Evolutionary conservation across 2,888 invertebrate genomes (phyloP), one percentile per base, ranked within the genome.

Genomic region (Eristalis tenax): DNA sequence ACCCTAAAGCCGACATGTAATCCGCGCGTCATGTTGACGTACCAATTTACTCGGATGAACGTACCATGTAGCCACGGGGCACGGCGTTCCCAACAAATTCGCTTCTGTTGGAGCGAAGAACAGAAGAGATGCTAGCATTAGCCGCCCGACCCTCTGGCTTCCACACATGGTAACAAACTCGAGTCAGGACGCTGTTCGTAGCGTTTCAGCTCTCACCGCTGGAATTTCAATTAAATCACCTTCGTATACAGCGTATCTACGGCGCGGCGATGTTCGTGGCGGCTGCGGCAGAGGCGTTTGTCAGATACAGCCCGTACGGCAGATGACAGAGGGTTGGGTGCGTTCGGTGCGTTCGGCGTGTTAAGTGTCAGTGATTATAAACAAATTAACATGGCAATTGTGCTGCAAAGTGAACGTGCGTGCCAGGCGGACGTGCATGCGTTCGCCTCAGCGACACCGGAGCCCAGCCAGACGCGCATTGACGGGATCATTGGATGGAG

Each of bases 361-460:
- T 86, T 86, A 86, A 86, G 86, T 86, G 86, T 82, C 86, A 86
- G 86, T 86, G 86, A 86, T 86, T 86, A 86, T 86, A 86, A 86
- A 86, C 86, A 86, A 86, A 86, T 83, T 86, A 86, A 86, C 86
- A 78, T 86, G 86, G 78, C 86, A 82, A 86, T 82, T 82, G 82
- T 82, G 75, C 78, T 75, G 70, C 70, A 64, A 69, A 71, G 74
- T 78, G 69, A 81, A 81, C 82, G 81, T 86, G 77, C 77, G 77
- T 74, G 64, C 64, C 77, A 64, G 81, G 26, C 73, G 40, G 68
- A 32, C 23, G 64, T 80, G 66, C 76, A 71, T 84, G 80, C 71
- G 80, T 80, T 50, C 23, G 22, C 50, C 63, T 50, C 32, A 11
- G 23, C 70, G 79, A 83, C 57, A 83, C 56, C 40, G 13, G 43